phyloP scores from a whole-genome alignment of 2,797 vertebrate genomes.

The Acipenser oxyrinchus region DNA sequence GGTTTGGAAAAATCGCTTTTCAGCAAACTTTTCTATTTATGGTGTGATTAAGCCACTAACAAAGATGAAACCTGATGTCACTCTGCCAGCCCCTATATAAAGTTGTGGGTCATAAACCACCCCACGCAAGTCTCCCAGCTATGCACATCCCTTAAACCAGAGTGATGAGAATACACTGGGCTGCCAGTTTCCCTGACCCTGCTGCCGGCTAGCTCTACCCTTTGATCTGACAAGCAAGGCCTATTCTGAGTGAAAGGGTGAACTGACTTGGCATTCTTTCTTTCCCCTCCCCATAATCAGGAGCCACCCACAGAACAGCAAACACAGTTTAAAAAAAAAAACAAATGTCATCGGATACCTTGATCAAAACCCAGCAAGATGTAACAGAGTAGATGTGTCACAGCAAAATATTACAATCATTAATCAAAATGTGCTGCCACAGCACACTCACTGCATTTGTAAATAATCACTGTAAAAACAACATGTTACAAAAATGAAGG shows the following conservation, averaged over 20 bases:
- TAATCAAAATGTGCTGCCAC: not conserved
- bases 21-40: too few species aligned
- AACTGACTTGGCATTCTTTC: not conserved
- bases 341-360: not conserved
- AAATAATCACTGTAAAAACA: too few species aligned
- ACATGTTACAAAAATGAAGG: too few species aligned
- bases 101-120: not conserved
- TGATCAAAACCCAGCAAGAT: not conserved
- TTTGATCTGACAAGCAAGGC: not conserved
- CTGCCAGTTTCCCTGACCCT: constrained; percentile 1
- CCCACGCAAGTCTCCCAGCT: not conserved
- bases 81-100: too few species aligned
- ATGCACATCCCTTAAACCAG: not conserved
- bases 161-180: not conserved
- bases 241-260: constrained; percentile 1
- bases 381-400: not conserved
- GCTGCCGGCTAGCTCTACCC: not conserved
- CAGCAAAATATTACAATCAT: not conserved
- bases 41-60: too few species aligned
- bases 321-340: not conserved
- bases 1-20: too few species aligned
- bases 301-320: not conserved
- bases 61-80: too few species aligned
- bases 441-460: too few species aligned
- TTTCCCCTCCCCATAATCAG: not conserved